phyloP scores from a whole-genome alignment of 2,113 vertebrate genomes.

The Tyto alba region DNA sequence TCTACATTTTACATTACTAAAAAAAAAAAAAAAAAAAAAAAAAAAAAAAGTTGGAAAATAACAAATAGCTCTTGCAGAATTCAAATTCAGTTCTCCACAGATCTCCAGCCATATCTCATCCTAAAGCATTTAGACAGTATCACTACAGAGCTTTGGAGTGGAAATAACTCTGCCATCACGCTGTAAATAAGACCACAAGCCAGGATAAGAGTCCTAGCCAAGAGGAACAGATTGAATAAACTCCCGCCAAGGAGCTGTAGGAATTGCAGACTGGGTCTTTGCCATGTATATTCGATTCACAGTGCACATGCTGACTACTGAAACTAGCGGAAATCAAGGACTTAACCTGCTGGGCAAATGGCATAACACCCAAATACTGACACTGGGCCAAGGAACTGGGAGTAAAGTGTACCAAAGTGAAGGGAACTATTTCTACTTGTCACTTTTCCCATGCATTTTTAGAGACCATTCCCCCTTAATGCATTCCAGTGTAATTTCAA shows the following conservation, averaged over 20 bases:
- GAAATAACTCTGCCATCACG: conserved; percentile 9
- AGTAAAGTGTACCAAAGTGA: not conserved
- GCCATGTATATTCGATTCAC: not conserved
- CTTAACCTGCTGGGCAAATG: not conserved
- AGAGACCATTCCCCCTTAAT: not conserved
- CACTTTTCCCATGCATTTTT: not conserved
- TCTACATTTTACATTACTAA: not conserved
- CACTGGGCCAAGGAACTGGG: not conserved
- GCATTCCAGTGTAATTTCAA: not conserved
- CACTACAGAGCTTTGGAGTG: not conserved
- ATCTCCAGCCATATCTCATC: not conserved
- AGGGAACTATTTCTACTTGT: not conserved
- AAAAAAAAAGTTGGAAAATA: not conserved
- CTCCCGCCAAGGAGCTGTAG: conserved; percentile 20
- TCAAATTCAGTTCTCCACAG: not conserved
- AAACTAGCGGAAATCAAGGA: not conserved
- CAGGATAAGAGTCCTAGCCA: conserved; percentile 25
- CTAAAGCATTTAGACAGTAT: not conserved
- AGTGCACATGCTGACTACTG: not conserved
- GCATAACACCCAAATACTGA: not conserved
- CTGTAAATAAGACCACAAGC: conserved; percentile 20
- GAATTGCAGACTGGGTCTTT: not conserved
- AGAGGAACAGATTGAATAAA: conserved; percentile 45
- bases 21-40: no score
- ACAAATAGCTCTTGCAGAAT: not conserved